Evolutionary conservation across 2,888 invertebrate genomes (phyloP), one percentile per base, ranked within the genome.

Genomic region (Epinotia demarniana): DNA sequence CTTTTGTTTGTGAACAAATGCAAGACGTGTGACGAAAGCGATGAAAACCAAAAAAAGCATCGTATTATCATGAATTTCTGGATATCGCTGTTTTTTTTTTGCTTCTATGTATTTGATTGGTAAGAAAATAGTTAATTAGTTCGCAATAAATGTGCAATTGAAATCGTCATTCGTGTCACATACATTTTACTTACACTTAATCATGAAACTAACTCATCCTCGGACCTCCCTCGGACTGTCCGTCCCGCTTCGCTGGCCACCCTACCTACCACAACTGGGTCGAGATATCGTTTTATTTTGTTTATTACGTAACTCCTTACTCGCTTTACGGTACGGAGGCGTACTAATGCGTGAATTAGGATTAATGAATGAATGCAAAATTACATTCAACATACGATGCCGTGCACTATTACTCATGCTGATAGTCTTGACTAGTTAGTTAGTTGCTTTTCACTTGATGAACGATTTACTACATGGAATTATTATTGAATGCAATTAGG

Each of bases 201-300:
- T 63, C 49, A 12, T 11, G 46, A 46, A 63, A 39, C 5, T 55
- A 55, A 8, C 16, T 49, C 8, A 9, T 13, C 27, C 6, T 39
- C n/a, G 6, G 16, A 46, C 49, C 66, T 66, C 12, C 23, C 18
- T 27, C 13, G 43, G 61, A 61, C 53, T 46, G 71, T 71, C 66
- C 61, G 75, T 46, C 46, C 55, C 67, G 72, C 18, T 76, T 62
- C 66, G 62, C 74, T 76, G 72, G 76, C 70, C 77, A 76, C 76
- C 66, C 62, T 78, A 69, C 55, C 53, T 43, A 53, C 77, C 77
- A 66, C 78, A 78, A 78, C 76, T 78, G 69, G 78, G 78, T 78
- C 76, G 78, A 58, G 64, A 58, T 76, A 77, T 77, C 74, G 75
- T 71, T 69, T 72, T 75, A 76, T 73, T 72, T 76, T 76, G 73